phyloP scores from a whole-genome alignment of 2,888 invertebrate genomes.

The Apeira syringaria region DNA sequence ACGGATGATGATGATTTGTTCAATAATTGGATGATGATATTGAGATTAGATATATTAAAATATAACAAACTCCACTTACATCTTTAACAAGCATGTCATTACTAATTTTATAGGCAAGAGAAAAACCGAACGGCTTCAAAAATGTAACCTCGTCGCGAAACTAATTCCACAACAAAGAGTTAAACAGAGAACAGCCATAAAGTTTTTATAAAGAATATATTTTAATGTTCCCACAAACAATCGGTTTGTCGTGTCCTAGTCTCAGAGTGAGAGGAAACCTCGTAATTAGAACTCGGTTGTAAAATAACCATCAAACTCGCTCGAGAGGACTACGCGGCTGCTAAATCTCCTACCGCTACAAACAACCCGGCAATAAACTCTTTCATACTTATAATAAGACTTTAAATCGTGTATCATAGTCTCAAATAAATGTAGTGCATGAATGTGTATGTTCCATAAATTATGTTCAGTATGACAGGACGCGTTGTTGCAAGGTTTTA shows the following conservation, averaged over 20 bases:
- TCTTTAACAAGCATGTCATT: slow-evolving; percentile 15
- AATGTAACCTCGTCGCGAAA: slow-evolving; percentile 40
- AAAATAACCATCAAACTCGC: slow-evolving; percentile 79
- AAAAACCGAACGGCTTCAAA: slow-evolving; percentile 35
- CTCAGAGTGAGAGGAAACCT: slow-evolving; percentile 64
- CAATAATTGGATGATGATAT: no score
- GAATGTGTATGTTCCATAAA: slow-evolving; percentile 62
- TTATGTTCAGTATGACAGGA: slow-evolving; percentile 75
- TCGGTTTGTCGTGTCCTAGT: slow-evolving; percentile 63
- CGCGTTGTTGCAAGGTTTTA: slow-evolving; percentile 71
- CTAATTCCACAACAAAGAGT: slow-evolving; percentile 67
- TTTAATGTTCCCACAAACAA: slow-evolving; percentile 64
- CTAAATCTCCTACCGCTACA: slow-evolving; percentile 44
- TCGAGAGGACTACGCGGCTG: slow-evolving; percentile 63
- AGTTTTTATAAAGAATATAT: slow-evolving; percentile 59
- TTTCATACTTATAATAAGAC: slow-evolving; percentile 25
- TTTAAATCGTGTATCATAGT: slow-evolving; percentile 23
- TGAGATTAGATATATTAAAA: no score
- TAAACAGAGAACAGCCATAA: slow-evolving; percentile 58
- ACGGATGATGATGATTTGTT: no score
- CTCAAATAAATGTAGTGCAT: slow-evolving; percentile 32
- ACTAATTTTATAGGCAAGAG: slow-evolving; percentile 25
- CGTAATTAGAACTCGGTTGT: slow-evolving; percentile 76
- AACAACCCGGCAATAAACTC: slow-evolving; percentile 15
- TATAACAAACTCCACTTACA: background rate